These are phyloP conservation scores for Helicoverpa assulta DNA, from an alignment of 2,888 invertebrate species.

Conservation along the genomic window DNA sequence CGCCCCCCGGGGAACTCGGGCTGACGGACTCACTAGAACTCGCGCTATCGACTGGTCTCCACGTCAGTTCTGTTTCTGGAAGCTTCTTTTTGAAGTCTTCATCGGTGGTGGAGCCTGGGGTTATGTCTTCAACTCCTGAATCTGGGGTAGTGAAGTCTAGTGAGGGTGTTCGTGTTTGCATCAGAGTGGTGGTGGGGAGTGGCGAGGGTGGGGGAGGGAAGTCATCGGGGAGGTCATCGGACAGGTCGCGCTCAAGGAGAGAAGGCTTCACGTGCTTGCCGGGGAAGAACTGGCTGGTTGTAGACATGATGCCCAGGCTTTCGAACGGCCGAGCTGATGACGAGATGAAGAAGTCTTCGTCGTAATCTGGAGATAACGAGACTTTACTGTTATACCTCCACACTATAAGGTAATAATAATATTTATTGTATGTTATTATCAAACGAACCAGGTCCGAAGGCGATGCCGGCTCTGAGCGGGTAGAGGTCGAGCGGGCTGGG, in stretches of 20 bases:
- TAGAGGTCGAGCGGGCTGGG: slow-evolving; percentile 78
- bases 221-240: slow-evolving; percentile 71
- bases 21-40: slow-evolving; percentile 86
- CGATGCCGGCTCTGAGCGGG: slow-evolving; percentile 79
- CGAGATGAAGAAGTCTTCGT: slow-evolving; percentile 94
- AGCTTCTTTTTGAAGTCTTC: slow-evolving; percentile 79
- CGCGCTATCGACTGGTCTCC: slow-evolving; percentile 80
- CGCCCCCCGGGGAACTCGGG: slow-evolving; percentile 83
- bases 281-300: slow-evolving; percentile 93
- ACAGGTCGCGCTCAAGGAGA: slow-evolving; percentile 70
- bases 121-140: slow-evolving; percentile 91
- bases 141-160: slow-evolving; percentile 90
- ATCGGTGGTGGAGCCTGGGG: slow-evolving; percentile 85
- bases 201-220: slow-evolving; percentile 72
- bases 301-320: slow-evolving; percentile 87
- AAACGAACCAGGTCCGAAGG: slow-evolving; percentile 77
- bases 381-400: neutral
- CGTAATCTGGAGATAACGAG: slow-evolving; percentile 80
- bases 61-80: slow-evolving; percentile 68
- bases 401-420: neutral
- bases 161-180: slow-evolving; percentile 75
- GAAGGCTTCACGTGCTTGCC: slow-evolving; percentile 87
- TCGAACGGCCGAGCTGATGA: slow-evolving; percentile 94
- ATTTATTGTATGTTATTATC: neutral
- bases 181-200: slow-evolving; percentile 66